Percentiles rank a stretch among this genome's conserved stretches.
phyloP scores from a whole-genome alignment of 2,888 invertebrate genomes.

The Spialia ferax region DNA sequence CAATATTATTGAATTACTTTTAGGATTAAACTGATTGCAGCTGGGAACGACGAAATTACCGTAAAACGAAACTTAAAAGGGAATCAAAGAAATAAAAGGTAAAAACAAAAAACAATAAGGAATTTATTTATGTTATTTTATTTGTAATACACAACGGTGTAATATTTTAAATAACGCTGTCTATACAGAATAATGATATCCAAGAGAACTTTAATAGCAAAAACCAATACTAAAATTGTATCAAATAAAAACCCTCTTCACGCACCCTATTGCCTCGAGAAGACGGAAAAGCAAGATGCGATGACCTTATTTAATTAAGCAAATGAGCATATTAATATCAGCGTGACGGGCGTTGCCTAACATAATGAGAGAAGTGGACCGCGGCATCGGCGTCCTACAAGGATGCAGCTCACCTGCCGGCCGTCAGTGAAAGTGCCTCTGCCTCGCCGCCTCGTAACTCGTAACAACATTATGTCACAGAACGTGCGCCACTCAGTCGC shows the following conservation, averaged over 20 bases:
- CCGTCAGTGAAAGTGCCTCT: conserved; percentile 76
- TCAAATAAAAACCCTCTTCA: too few relatives aligned
- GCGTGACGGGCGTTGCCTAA: conserved; percentile 24
- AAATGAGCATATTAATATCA: conserved; percentile 21
- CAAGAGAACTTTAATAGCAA: neutral
- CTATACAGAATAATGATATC: too few relatives aligned
- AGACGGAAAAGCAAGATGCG: conserved; percentile 13
- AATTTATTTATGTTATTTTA: too few relatives aligned
- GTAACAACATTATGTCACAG: conserved; percentile 80
- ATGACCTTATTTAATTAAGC: conserved; percentile 18
- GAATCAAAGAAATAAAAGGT: too few relatives aligned
- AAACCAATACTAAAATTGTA: neutral
- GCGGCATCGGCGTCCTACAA: conserved; percentile 55
- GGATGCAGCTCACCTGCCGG: conserved; percentile 56
- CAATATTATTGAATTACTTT: too few relatives aligned
- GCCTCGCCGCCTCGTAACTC: conserved; percentile 54
- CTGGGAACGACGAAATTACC: too few relatives aligned
- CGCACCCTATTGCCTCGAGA: neutral
- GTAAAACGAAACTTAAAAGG: too few relatives aligned
- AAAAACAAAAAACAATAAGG: too few relatives aligned
- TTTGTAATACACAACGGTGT: too few relatives aligned
- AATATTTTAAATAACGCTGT: too few relatives aligned
- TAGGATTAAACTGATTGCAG: too few relatives aligned
- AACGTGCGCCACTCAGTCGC: conserved; percentile 63
- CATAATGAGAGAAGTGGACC: conserved; percentile 49